Conservation (phyloP, 2,888 invertebrate genomes). For the Drosophila subquinaria region DNA sequence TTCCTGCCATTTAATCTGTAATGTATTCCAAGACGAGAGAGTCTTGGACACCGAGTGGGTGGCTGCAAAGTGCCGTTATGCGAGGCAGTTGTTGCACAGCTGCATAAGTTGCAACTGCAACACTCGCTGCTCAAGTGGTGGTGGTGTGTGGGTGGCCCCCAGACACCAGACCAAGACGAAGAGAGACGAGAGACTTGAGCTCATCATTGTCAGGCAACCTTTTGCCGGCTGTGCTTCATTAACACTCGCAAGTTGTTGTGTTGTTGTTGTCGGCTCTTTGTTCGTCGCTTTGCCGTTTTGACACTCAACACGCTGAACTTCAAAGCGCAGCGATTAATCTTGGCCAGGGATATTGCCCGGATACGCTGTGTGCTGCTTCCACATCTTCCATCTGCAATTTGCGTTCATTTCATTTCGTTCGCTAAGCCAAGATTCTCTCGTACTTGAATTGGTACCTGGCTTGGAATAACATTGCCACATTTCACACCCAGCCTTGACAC, state of each 20-base stretch:
- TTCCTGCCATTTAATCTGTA: conserved; percentile 28
- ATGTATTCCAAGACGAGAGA: conserved; percentile 23
- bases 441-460: conserved; percentile 9
- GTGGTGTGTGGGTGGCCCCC: conserved; percentile 43
- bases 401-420: conserved; percentile 40
- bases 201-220: conserved; percentile 32
- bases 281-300: conserved; percentile 57
- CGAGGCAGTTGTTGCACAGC: conserved; percentile 20
- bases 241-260: conserved; percentile 50
- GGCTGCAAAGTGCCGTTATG: conserved; percentile 56
- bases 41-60: conserved; percentile 51
- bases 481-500: conserved; percentile 59
- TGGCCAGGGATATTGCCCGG: conserved; percentile 32
- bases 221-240: conserved; percentile 59
- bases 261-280: conserved; percentile 51
- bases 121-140: conserved; percentile 10
- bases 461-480: conserved; percentile 56
- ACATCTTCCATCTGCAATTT: conserved; percentile 55
- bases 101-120: conserved; percentile 28
- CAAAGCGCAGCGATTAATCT: conserved; percentile 66
- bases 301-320: conserved; percentile 65
- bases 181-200: conserved; percentile 8
- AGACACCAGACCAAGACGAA: not conserved
- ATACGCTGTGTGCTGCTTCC: conserved; percentile 19
- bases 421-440: conserved; percentile 38